Base-by-base conservation (phyloP, 2,888 invertebrate genomes). In the Xanthia togata region DNA sequence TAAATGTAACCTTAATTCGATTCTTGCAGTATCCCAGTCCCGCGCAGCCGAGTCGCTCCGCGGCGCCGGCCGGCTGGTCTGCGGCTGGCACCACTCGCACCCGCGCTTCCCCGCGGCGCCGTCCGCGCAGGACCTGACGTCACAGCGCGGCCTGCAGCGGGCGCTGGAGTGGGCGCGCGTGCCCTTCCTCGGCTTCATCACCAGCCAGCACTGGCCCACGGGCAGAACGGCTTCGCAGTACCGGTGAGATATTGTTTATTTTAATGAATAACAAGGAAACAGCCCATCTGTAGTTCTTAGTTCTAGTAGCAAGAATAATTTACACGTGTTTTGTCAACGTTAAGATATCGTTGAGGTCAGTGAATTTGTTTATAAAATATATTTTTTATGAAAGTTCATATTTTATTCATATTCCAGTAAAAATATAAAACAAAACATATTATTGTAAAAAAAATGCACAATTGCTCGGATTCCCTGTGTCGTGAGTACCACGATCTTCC, bases 1-100 rank as follows among this genome's bases (percentile, higher is more conserved):
- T 50, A 50, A 23, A 50, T 50, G 23, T 50, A 50, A 50, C 50
- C 23, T 5, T 47, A 23, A 50, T 20, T 50, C 50, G 23, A 23
- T 50, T 50, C 8, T 50, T 50, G 50, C 90, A 96, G 96, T 96
- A 79, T 94, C 95, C 0, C 95, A 98, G 91, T 97, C 97, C 9
- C 93, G 92, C 80, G 98, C 98, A 4, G 97, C 97, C 72, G 97
- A 97, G 85, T 90, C 89, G 50, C 96, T 98, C 44, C 93, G 94
- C 9, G 80, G 89, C 20, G 91, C 91, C 31, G 97, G 97, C 5
- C 91, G 94, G 86, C 90, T 94, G 35, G 97, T 97, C 73, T 96
- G 97, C 76, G 98, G 98, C 41, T 98, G 98, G 98, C 98, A 98
- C 94, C 98, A 98, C 96, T 98, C 98, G 47, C 98, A 98, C 95